These are phyloP conservation scores for Ceyx cyanopectus DNA, from an alignment of 2,113 vertebrate genomes.

Conservation along the genomic window DNA sequence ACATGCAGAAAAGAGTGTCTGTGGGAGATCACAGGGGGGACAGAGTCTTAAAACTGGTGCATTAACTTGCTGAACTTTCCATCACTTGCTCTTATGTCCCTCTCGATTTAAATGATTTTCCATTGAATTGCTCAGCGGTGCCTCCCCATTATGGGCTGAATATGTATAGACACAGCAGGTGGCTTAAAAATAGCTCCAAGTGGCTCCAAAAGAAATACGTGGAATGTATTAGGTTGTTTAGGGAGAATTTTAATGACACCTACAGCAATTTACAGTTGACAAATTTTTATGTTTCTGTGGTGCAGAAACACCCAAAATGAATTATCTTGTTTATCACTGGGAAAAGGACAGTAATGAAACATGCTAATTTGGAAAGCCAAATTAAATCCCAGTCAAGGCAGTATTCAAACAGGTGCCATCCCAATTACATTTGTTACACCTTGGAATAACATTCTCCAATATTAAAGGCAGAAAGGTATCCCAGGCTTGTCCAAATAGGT, in stretches of 20 bases:
- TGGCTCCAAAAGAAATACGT: slow-evolving; percentile 16
- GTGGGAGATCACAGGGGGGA: neutral
- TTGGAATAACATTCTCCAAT: slow-evolving; percentile 46
- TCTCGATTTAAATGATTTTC: slow-evolving; percentile 67
- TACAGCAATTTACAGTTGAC: slow-evolving; percentile 75
- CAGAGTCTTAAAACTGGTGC: neutral
- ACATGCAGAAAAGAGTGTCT: neutral
- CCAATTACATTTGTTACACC: slow-evolving; percentile 51
- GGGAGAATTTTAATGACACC: slow-evolving; percentile 77
- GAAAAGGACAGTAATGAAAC: slow-evolving; percentile 72
- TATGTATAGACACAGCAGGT: slow-evolving; percentile 80
- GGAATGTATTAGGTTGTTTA: slow-evolving; percentile 66
- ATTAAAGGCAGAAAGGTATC: slow-evolving; percentile 32
- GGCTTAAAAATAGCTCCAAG: slow-evolving; percentile 74
- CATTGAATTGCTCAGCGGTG: slow-evolving; percentile 72
- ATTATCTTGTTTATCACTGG: slow-evolving; percentile 77
- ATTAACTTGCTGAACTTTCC: slow-evolving; percentile 54
- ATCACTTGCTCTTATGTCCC: neutral
- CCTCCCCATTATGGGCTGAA: slow-evolving; percentile 72
- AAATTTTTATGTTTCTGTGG: slow-evolving; percentile 75
- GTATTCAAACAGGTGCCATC: slow-evolving; percentile 49
- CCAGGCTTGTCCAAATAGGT: neutral
- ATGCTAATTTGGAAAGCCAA: slow-evolving; percentile 67
- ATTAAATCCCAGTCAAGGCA: slow-evolving; percentile 73
- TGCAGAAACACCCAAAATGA: slow-evolving; percentile 70